Evolutionary conservation across 2,888 invertebrate species (phyloP).

Genomic region (Tipula unca): DNA sequence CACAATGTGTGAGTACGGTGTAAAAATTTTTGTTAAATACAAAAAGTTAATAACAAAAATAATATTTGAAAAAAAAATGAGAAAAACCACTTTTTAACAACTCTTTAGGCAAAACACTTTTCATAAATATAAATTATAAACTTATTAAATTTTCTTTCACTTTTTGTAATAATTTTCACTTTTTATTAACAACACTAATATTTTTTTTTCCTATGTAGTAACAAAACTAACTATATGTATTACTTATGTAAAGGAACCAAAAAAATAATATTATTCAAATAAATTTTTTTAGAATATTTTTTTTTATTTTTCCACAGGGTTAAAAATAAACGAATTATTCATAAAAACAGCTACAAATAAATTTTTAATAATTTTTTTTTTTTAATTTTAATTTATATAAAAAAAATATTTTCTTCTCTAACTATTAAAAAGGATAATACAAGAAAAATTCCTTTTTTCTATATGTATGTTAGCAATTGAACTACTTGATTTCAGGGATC

Average conservation of each 20-base stretch:
- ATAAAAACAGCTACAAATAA: background rate
- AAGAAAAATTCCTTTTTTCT: conserved; percentile 1
- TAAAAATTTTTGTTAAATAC: background rate
- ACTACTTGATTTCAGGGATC: conserved; percentile 20
- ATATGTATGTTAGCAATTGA: conserved; percentile 15
- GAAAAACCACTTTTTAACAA: background rate
- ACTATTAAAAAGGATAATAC: conserved; percentile 8
- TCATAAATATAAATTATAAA: background rate
- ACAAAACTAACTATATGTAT: conserved; percentile 1
- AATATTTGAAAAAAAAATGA: background rate
- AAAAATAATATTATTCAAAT: background rate
- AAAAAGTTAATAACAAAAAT: background rate
- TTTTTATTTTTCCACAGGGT: background rate
- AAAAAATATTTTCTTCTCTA: background rate
- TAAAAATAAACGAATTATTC: background rate
- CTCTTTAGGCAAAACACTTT: background rate
- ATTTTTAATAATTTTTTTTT: background rate
- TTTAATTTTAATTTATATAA: background rate
- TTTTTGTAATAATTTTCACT: conserved; percentile 8
- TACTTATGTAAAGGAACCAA: background rate
- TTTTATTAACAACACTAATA: background rate
- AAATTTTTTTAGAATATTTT: background rate
- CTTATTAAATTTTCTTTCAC: background rate
- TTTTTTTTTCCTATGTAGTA: background rate
- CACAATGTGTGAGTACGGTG: background rate